Percentiles rank a stretch among this genome's conserved stretches.
These are phyloP conservation scores for Machimus atricapillus DNA, from an alignment of 2,888 invertebrate genomes.

Conservation along the genomic window DNA sequence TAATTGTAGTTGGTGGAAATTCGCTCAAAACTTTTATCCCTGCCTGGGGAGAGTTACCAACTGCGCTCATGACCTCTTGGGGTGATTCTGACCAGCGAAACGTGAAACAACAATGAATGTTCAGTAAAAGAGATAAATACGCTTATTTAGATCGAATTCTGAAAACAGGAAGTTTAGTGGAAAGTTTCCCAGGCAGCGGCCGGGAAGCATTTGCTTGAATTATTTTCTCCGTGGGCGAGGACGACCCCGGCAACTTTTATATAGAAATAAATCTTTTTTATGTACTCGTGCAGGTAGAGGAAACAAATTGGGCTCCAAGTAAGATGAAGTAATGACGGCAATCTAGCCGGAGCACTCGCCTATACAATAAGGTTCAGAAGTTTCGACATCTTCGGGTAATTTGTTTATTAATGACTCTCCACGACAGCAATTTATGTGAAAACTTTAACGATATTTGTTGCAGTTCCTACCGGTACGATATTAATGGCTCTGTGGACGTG, in stretches of 20 bases:
- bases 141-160: neutral
- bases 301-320: neutral
- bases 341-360: neutral
- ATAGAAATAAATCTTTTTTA: constrained; percentile 31
- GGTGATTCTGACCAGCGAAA: neutral
- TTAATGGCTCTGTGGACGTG: constrained; percentile 51
- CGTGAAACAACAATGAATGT: constrained; percentile 24
- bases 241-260: neutral
- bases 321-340: constrained; percentile 7
- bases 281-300: neutral
- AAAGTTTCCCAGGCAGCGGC: neutral
- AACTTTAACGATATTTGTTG: constrained; percentile 60
- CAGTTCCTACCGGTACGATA: constrained; percentile 51
- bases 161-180: constrained; percentile 25
- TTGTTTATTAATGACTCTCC: constrained; percentile 38
- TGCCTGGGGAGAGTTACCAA: neutral
- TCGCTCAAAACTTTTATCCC: constrained; percentile 1
- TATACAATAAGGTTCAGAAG: constrained; percentile 34
- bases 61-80: neutral
- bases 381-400: constrained; percentile 43
- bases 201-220: neutral
- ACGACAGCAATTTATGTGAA: constrained; percentile 60
- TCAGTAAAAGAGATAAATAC: constrained; percentile 10
- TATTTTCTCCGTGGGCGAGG: neutral
- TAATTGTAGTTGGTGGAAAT: constrained; percentile 3